Percentiles rank a stretch among this genome's conserved stretches.
Evolutionary conservation across 2,797 vertebrate genomes (phyloP).

Genomic region (Catostomus latipinnis): DNA sequence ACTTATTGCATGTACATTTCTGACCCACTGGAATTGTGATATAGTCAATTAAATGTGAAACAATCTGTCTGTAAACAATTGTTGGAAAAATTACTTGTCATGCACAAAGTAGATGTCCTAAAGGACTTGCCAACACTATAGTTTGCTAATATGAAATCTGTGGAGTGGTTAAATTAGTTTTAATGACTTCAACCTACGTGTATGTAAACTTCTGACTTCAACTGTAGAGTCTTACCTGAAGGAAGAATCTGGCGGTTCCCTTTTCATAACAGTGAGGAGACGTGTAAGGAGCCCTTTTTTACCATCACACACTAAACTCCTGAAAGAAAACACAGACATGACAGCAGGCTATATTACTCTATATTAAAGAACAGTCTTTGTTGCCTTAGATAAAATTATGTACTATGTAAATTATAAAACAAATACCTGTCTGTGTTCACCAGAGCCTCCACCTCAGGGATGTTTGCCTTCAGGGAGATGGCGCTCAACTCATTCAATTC

Average conservation of each 20-base stretch:
- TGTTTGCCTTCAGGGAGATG: slow-evolving; percentile 97
- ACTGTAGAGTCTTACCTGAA: slow-evolving; percentile 83
- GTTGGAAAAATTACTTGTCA: no score
- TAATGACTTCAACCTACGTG: no score
- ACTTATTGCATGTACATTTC: no score
- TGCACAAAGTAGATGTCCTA: no score
- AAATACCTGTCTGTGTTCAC: slow-evolving; percentile 92
- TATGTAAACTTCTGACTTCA: no score
- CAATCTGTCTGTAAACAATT: no score
- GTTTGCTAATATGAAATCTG: no score
- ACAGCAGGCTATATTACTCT: neutral
- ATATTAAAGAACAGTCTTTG: neutral
- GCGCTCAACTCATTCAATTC: slow-evolving; percentile 96
- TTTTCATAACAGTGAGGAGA: slow-evolving; percentile 96
- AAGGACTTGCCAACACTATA: no score
- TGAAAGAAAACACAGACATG: slow-evolving; percentile 53
- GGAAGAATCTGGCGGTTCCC: slow-evolving; percentile 95
- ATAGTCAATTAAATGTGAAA: no score
- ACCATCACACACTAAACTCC: slow-evolving; percentile 95
- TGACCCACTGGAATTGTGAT: no score
- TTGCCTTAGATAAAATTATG: neutral
- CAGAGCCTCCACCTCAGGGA: slow-evolving; percentile 97
- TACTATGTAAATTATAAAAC: no score
- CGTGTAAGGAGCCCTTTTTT: slow-evolving; percentile 95
- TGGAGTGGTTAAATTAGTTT: no score